Evolutionary conservation across 2,113 vertebrate species (phyloP), one percentile per base, ranked within the genome.

Genomic region (Sterrhoptilus dennistouni): DNA sequence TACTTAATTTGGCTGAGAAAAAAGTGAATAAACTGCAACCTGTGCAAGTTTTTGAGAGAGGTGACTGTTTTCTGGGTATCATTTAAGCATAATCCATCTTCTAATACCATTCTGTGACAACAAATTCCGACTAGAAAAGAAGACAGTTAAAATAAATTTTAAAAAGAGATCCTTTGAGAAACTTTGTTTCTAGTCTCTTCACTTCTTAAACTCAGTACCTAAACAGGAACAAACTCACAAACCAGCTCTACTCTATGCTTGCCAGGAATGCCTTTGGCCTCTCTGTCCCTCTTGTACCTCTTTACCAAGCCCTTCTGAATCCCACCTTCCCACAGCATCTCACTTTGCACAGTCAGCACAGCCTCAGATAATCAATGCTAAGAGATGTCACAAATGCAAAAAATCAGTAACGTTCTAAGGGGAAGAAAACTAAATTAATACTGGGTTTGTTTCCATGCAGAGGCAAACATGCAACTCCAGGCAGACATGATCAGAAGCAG

Each of bases 351-450:
- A 19, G 9, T 27, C 59, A 60, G 35, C 63, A 31, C 44, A 45
- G 44, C 17, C 59, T 38, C 38, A 11, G 33, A 4, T 0, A 22
- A 40, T 4, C 3, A 2, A 4, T 4, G 11, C 8, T 14, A 36
- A 63, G 22, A 76, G 7, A 16, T n/a, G 12, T 15, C 77, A 31
- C 19, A 38, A 38, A 53, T 0, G 0, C 40, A 22, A 54, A 52
- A 61, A 50, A 20, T 15, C 36, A 27, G 29, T 12, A 35, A n/a
- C 0, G 0, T 27, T 79, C 35, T 25, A 60, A 54, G 24, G 31
- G 31, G 25, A 36, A 81, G 11, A 54, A 42, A 42, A 59, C 2
- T 3, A 47, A 74, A 64, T 29, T 25, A 12, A 14, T 25, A 5
- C 6, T 71, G 33, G 2, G 22, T 86, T 65, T 35, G 14, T 9